phyloP scores from a whole-genome alignment of 2,797 vertebrate genomes.

The Melanogrammus aeglefinus region DNA sequence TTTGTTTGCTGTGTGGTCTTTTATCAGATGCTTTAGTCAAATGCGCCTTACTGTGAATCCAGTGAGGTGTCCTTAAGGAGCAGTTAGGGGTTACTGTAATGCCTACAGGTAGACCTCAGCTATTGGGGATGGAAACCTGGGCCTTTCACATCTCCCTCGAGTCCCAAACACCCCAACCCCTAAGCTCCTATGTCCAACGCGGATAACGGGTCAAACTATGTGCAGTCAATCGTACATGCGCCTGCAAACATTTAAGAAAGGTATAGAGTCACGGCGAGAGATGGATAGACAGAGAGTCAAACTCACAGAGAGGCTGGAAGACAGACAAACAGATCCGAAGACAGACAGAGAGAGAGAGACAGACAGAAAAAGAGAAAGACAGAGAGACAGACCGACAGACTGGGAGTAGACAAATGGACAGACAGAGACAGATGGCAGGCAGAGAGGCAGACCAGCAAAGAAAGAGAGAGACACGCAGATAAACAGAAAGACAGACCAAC shows the following conservation, averaged over 20 bases:
- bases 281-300: neutral
- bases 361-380: no score
- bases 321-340: no score
- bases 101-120: neutral
- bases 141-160: slow-evolving; percentile 10
- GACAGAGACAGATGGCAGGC: neutral
- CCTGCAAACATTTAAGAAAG: no score
- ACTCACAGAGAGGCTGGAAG: no score
- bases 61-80: neutral
- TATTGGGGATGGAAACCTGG: neutral
- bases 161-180: slow-evolving; percentile 36
- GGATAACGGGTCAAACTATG: neutral
- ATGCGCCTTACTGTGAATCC: neutral
- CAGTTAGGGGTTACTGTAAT: neutral
- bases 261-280: no score
- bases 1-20: no score
- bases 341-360: no score
- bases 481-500: neutral
- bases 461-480: neutral
- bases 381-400: no score
- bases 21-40: neutral
- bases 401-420: no score
- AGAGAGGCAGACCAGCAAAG: no score
- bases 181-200: slow-evolving; percentile 15
- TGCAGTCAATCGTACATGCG: no score